Evolutionary conservation across 2,113 vertebrate genomes (phyloP), one percentile per base, ranked within the genome.

Genomic region (Atractosteus spatula): DNA sequence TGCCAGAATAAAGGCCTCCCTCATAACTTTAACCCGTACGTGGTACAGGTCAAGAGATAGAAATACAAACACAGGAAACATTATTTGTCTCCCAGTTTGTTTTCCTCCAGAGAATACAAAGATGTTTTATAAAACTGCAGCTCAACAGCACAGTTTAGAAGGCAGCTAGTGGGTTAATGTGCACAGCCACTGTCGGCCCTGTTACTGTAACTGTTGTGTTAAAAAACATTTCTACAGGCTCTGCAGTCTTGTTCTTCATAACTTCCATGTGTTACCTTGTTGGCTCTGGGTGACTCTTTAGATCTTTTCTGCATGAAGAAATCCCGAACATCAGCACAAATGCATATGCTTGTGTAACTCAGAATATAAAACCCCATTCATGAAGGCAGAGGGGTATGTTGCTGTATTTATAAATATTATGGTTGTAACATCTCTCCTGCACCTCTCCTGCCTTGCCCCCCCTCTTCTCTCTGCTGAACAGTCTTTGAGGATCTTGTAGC

Each of bases 201-300:
- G n/a, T 67, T 3, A 54, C 3, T 13, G 65, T 3, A 51, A 10
- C 47, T 51, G 47, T 51, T 51, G 47, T 51, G 47, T 62, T 11
- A 51, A 62, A 54, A 68, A 68, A 44, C 41, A 68, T 12, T 13
- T 29, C 63, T 66, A 41, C 63, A 66, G 42, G 1, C 57, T 29
- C 3, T 2, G 41, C 14, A 44, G 17, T 54, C 3, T 14, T 62
- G 29, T 7, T 7, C 11, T 8, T 66, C 43, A 66, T 14, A 4
- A 47, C n/a, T 43, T 1, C 65, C 43, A 54, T 55, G 41, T 73
- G 71, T 66, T 68, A 62, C 17, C 12, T 8, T 16, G 68, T 68
- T 55, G 13, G 6, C 4, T 10, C 8, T 11, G 44, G 10, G 3
- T 41, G 17, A 3, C 68, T 59, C 55, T 16, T 14, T 13, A 17